Evolutionary conservation across 1,140 invertebrate genomes (phyloP).

Genomic region (Heterodera carotae): DNA sequence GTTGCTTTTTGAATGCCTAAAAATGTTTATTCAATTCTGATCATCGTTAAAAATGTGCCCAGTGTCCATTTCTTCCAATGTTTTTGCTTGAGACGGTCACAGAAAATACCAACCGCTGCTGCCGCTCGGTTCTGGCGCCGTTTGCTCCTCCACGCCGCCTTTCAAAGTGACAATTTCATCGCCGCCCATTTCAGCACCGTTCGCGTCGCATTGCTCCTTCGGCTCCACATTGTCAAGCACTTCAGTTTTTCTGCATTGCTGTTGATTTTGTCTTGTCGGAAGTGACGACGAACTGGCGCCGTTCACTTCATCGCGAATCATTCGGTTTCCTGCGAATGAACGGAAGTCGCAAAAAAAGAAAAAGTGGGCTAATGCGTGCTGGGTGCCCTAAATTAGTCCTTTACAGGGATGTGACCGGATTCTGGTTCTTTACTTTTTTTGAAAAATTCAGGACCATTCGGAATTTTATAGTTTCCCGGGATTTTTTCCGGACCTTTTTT

Average conservation of each 20-base stretch:
- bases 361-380: too few species aligned
- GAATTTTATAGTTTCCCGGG: too few species aligned
- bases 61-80: too few species aligned
- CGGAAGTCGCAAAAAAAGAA: background rate
- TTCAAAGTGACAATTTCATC: too few species aligned
- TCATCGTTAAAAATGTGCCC: background rate
- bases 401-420: too few species aligned
- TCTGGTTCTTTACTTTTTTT: too few species aligned
- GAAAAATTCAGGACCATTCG: too few species aligned
- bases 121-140: background rate
- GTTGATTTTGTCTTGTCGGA: background rate
- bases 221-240: too few species aligned
- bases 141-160: background rate
- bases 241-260: background rate
- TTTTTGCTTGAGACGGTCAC: too few species aligned
- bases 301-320: background rate
- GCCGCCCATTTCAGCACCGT: background rate
- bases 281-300: background rate
- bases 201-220: constrained; percentile 4
- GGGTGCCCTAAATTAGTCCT: too few species aligned
- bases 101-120: too few species aligned
- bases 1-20: background rate
- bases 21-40: constrained; percentile 3
- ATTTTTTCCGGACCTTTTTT: too few species aligned
- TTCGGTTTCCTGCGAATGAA: background rate